Percentiles rank a stretch among this genome's conserved stretches.
Evolutionary conservation across 2,113 vertebrate species (phyloP).

Genomic region (Gracilinanus agilis): DNA sequence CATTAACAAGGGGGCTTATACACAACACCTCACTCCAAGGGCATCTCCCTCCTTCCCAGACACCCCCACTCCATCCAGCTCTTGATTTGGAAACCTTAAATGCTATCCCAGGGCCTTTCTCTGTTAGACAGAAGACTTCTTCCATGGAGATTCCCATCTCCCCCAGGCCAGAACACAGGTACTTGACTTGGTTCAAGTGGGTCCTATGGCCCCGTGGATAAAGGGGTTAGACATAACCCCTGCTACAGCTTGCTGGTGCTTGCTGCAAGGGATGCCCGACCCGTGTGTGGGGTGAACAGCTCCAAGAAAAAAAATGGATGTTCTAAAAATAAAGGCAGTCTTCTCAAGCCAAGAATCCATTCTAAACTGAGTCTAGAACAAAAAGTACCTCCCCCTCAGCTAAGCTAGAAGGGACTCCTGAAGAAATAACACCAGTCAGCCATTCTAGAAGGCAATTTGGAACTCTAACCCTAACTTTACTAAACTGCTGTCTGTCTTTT

Average conservation of each 20-base stretch:
- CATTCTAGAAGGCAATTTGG: not conserved
- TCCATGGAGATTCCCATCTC: not conserved
- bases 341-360: not conserved
- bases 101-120: too few species aligned
- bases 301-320: not conserved
- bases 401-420: slow-evolving; percentile 31
- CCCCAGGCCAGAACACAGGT: not conserved
- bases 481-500: not conserved
- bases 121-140: not conserved
- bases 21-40: not conserved
- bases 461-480: not conserved
- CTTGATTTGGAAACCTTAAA: not conserved
- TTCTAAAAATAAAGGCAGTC: not conserved
- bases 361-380: not conserved
- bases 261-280: not conserved
- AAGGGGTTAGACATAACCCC: not conserved
- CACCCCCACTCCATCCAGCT: not conserved
- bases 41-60: not conserved
- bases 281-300: not conserved
- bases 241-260: not conserved
- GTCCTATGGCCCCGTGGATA: not conserved
- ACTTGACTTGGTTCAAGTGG: not conserved
- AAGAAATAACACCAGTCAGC: not conserved
- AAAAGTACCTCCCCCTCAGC: not conserved
- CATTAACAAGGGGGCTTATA: not conserved